Percentiles rank a stretch among this genome's conserved stretches.
Conservation (phyloP, 2,797 vertebrate species). For the Spinus olivaceus region DNA sequence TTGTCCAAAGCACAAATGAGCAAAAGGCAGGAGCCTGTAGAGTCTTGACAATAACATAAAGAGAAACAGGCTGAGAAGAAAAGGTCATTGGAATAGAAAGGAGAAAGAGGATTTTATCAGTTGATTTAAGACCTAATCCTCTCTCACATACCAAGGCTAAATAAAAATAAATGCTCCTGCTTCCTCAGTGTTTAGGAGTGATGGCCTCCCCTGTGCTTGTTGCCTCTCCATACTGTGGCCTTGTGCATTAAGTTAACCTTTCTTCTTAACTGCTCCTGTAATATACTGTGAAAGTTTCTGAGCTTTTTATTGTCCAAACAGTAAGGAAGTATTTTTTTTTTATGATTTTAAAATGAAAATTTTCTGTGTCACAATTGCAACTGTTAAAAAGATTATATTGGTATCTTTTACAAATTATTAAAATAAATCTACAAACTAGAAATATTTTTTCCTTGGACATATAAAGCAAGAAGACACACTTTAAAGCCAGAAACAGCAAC, state of each 20-base stretch:
- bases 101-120: not conserved
- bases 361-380: not conserved
- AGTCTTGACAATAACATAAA: constrained; percentile 1
- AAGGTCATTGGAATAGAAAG: constrained; percentile 2
- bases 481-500: not conserved
- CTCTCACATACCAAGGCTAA: not conserved
- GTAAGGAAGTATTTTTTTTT: not conserved
- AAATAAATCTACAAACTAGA: not conserved
- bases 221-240: not conserved
- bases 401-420: not conserved
- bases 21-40: not conserved
- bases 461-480: not conserved
- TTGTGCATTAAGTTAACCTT: not conserved
- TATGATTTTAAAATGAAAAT: not conserved
- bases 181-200: not conserved
- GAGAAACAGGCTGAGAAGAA: not conserved
- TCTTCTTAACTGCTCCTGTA: not conserved
- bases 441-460: not conserved
- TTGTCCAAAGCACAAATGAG: not conserved
- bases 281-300: not conserved
- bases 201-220: not conserved
- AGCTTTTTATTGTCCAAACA: not conserved
- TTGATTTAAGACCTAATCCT: constrained; percentile 30
- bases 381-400: not conserved
- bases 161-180: constrained; percentile 7